Percentiles rank a stretch among this genome's conserved stretches.
phyloP scores from a whole-genome alignment of 2,888 invertebrate species.

The Junonia oenone region DNA sequence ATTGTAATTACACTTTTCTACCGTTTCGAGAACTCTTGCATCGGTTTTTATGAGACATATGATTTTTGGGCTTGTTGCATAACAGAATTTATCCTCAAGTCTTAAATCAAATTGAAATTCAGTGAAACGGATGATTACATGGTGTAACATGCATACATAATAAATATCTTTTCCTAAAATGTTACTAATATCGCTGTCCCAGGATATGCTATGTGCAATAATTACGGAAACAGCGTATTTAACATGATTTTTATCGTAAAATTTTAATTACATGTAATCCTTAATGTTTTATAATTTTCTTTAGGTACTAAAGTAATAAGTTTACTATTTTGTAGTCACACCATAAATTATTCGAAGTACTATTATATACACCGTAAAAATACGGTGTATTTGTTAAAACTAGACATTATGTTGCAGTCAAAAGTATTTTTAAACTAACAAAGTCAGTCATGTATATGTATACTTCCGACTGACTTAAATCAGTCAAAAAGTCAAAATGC shows the following conservation, averaged over 20 bases:
- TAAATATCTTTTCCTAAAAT: not conserved
- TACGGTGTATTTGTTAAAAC: too few species aligned
- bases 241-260: not conserved
- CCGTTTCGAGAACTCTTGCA: not conserved
- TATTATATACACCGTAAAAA: too few species aligned
- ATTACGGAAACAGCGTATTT: not conserved
- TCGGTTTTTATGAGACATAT: not conserved
- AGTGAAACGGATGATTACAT: too few species aligned
- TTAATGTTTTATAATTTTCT: not conserved
- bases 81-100: not conserved
- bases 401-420: too few species aligned
- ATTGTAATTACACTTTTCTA: slow-evolving; percentile 8
- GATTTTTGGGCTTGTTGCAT: not conserved
- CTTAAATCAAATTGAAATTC: not conserved
- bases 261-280: not conserved
- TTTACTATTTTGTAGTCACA: not conserved
- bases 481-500: too few species aligned
- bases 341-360: too few species aligned
- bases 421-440: too few species aligned
- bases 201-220: not conserved
- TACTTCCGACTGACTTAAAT: too few species aligned
- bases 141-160: not conserved
- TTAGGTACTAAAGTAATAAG: not conserved
- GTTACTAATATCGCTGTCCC: not conserved
- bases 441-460: too few species aligned